Evolutionary conservation across 2,888 invertebrate species (phyloP).

Genomic region (Polylopha cassiicola): DNA sequence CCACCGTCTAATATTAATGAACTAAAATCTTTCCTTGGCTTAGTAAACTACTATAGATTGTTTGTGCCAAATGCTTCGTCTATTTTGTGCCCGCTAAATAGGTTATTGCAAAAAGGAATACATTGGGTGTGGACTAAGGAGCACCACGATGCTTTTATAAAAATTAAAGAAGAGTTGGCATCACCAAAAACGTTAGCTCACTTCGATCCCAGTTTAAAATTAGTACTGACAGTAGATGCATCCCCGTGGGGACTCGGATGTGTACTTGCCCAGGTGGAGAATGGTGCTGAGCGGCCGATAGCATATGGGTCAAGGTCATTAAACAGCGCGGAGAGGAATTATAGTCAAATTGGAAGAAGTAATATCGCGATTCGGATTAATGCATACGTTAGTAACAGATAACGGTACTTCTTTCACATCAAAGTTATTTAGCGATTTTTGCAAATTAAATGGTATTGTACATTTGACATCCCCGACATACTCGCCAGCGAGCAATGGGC

Average conservation of each 20-base stretch:
- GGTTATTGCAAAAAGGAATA: background rate
- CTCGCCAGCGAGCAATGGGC: background rate
- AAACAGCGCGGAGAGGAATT: background rate
- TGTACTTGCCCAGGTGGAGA: background rate
- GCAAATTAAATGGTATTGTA: background rate
- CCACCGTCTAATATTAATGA: background rate
- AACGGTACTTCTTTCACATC: constrained; percentile 2
- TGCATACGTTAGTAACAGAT: background rate
- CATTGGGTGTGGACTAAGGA: background rate
- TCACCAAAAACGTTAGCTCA: background rate
- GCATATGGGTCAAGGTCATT: background rate
- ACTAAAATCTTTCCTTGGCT: background rate
- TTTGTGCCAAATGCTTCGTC: background rate
- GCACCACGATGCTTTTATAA: background rate
- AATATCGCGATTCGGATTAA: constrained; percentile 1
- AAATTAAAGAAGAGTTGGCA: background rate
- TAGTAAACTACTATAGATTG: too few relatives aligned
- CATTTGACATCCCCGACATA: constrained; percentile 4
- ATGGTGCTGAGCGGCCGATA: background rate
- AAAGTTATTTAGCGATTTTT: background rate
- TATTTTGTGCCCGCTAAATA: background rate
- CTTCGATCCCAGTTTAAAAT: background rate
- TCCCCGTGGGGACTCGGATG: background rate
- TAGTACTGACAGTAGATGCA: background rate
- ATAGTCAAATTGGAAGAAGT: constrained; percentile 1